Evolutionary conservation across 2,888 invertebrate species (phyloP), one percentile per base, ranked within the genome.

Genomic region (Hypomecis punctinalis): DNA sequence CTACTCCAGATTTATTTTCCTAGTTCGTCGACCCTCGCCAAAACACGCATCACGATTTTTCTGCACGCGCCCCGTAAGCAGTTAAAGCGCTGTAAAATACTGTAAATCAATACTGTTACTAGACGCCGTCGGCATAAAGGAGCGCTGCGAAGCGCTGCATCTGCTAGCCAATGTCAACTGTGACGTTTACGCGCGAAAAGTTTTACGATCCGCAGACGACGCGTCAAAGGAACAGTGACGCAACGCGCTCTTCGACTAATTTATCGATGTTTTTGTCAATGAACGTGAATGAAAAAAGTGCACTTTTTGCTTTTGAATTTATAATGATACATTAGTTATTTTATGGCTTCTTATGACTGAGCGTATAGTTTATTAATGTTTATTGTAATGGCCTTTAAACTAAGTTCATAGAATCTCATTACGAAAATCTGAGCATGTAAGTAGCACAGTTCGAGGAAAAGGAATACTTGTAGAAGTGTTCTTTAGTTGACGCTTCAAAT

Each of bases 151-250:
- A 89, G 89, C 90, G 90, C 90, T 88, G 83, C 91, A 91, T 90
- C 90, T 90, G 91, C 89, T 90, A 79, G 76, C 81, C 83, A 83
- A 83, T 85, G 88, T 89, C 91, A 88, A 84, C 82, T 78, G 84
- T 89, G 93, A 93, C 91, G 86, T 93, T 93, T 91, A 92, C 91
- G 91, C 90, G 90, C 91, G 86, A 89, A 91, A 90, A 92, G 91
- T 90, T 93, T 91, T 92, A 93, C 86, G 91, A 90, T 79, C 82
- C 75, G 81, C 88, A 91, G 93, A 90, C 91, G 78, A 79, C 78
- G 85, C 84, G 86, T 84, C 85, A 84, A 84, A 85, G 78, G 71
- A 77, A 76, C 77, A 90, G 90, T 85, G 90, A 78, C 79, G 90
- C 78, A 75, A 78, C 69, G 65, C 56, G 73, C 71, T 71, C 68